Conservation (phyloP, 2,797 vertebrate species). For the Crenuchus spilurus region DNA sequence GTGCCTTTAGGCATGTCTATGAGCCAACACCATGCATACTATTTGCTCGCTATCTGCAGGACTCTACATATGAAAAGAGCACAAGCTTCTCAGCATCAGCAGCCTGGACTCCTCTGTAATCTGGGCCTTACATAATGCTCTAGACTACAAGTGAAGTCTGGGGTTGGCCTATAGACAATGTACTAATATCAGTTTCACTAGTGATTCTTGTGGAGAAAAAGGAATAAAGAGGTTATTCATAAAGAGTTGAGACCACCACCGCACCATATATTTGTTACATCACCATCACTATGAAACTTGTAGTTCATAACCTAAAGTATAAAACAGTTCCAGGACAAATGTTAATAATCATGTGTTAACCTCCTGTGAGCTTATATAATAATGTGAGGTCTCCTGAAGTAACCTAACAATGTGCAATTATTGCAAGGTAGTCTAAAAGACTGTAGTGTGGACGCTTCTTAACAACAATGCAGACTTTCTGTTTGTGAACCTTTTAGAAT, state of each 20-base stretch:
- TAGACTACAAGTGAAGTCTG: constrained; percentile 18
- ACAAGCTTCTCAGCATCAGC: constrained; percentile 5
- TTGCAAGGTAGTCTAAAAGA: too few species aligned
- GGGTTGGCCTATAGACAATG: constrained; percentile 42
- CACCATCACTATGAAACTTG: background rate
- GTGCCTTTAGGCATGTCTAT: constrained; percentile 55
- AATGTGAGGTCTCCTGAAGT: background rate
- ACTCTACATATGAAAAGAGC: constrained; percentile 16
- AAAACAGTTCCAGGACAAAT: background rate
- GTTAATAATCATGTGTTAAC: too few species aligned
- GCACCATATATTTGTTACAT: background rate
- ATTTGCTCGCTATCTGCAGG: constrained; percentile 20
- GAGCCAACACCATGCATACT: constrained; percentile 50
- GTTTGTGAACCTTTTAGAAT: too few species aligned
- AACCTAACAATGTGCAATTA: background rate
- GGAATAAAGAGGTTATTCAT: constrained; percentile 33
- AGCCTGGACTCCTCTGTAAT: constrained; percentile 18
- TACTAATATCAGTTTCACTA: constrained; percentile 32
- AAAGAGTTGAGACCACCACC: constrained; percentile 35
- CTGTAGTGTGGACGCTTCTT: too few species aligned
- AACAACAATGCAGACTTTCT: too few species aligned
- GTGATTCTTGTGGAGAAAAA: constrained; percentile 35
- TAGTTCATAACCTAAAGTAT: background rate
- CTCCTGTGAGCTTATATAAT: too few species aligned
- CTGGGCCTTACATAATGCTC: constrained; percentile 14